These are phyloP conservation scores for Eulemur macaco DNA, from an alignment of 2,113 vertebrate species.

Conservation along the genomic window DNA sequence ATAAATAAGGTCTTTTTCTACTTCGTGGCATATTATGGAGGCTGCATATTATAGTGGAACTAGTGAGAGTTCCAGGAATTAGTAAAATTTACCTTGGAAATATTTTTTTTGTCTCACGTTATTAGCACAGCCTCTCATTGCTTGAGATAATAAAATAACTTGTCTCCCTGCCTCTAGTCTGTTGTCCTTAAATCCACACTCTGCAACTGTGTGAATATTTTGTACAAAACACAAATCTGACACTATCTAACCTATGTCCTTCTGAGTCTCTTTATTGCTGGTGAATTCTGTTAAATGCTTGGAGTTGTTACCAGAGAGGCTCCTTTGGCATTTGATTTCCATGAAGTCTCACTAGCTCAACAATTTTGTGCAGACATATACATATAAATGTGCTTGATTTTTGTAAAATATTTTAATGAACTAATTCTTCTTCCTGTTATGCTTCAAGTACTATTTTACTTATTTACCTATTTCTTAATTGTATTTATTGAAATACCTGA, in stretches of 20 bases:
- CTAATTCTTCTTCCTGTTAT: not conserved
- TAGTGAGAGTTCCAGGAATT: not conserved
- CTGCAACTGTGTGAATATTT: not conserved
- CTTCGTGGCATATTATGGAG: not conserved
- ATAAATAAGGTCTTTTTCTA: not conserved
- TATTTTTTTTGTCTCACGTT: not conserved
- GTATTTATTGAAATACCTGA: not conserved
- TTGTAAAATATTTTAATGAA: not conserved
- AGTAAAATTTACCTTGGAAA: not conserved
- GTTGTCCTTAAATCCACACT: not conserved
- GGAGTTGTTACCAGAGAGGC: not conserved
- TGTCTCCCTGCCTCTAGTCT: not conserved
- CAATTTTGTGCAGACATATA: not conserved
- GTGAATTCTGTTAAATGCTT: not conserved
- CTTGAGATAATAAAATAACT: slow-evolving; percentile 14
- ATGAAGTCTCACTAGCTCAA: not conserved
- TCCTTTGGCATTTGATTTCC: not conserved
- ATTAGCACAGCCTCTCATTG: not conserved
- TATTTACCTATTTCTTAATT: not conserved
- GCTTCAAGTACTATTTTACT: slow-evolving; percentile 13
- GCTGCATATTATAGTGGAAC: not conserved
- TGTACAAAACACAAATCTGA: not conserved
- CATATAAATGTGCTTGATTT: not conserved
- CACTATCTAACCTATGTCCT: not conserved
- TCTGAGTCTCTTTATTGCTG: not conserved